Evolutionary conservation across 2,113 vertebrate genomes (phyloP).

Genomic region (Psephotus haematonotus): DNA sequence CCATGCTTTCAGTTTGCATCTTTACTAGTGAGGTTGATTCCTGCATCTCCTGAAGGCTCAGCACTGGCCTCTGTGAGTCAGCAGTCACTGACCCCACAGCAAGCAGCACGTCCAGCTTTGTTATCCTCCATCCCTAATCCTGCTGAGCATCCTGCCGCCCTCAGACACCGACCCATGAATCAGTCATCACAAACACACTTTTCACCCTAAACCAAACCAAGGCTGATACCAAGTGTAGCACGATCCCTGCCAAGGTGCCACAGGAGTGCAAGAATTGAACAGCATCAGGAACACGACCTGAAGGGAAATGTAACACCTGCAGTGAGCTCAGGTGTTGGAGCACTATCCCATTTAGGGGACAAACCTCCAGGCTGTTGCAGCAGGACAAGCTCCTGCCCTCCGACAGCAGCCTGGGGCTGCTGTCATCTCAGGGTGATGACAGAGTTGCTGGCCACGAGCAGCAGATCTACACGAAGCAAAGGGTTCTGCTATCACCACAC

Average conservation of each 20-base stretch:
- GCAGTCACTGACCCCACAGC: not conserved
- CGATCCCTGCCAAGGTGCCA: not conserved
- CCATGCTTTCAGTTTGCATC: not conserved
- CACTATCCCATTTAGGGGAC: not conserved
- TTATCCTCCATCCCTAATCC: not conserved
- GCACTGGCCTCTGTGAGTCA: not conserved
- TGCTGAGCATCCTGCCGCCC: not conserved
- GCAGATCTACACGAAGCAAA: not conserved
- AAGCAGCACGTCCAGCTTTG: not conserved
- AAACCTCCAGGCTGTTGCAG: not conserved
- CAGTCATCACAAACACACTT: slow-evolving; percentile 14
- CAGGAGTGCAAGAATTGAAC: not conserved
- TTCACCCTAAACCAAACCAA: not conserved
- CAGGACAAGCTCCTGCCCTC: accelerated
- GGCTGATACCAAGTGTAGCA: not conserved
- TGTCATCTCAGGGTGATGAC: not conserved
- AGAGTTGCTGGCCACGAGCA: not conserved
- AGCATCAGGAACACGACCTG: not conserved
- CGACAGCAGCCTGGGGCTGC: not conserved
- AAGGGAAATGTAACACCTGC: not conserved
- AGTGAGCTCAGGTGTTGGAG: not conserved
- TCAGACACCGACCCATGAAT: not conserved
- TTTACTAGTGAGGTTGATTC: not conserved
- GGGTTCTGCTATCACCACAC: not conserved
- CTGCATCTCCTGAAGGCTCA: not conserved